Percentiles rank a stretch among this genome's conserved stretches.
These are phyloP conservation scores for Resseliella maxima DNA, from an alignment of 2,888 invertebrate species.

Conservation along the genomic window DNA sequence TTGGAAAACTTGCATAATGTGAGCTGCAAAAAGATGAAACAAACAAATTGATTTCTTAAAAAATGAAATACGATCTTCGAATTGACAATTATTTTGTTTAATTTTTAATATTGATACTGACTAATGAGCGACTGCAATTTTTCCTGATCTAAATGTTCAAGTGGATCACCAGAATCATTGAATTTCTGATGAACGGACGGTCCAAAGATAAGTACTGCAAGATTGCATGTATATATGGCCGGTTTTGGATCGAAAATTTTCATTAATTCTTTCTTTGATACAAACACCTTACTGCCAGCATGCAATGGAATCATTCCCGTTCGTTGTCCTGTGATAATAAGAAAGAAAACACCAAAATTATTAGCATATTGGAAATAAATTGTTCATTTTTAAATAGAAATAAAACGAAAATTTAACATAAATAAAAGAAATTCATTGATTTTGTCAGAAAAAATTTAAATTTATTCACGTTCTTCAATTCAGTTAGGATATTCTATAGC, in stretches of 20 bases:
- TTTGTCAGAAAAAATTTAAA: neutral
- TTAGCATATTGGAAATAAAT: neutral
- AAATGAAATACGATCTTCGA: slow-evolving; percentile 11
- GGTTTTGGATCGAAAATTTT: slow-evolving; percentile 65
- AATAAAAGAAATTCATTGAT: neutral
- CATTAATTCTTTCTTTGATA: slow-evolving; percentile 64
- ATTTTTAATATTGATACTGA: slow-evolving; percentile 60
- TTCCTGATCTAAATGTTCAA: slow-evolving; percentile 61
- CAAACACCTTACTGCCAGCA: slow-evolving; percentile 65
- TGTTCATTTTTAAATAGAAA: no score
- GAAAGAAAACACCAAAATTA: neutral
- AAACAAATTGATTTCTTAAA: neutral
- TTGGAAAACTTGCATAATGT: slow-evolving; percentile 65
- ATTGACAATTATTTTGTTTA: neutral
- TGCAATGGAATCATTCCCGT: slow-evolving; percentile 64
- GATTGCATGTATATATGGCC: slow-evolving; percentile 65
- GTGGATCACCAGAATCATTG: slow-evolving; percentile 1
- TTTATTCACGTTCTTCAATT: no score
- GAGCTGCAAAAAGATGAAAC: slow-evolving; percentile 62
- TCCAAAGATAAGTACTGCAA: slow-evolving; percentile 66
- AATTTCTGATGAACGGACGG: neutral
- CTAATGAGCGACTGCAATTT: slow-evolving; percentile 65
- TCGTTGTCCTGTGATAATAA: neutral
- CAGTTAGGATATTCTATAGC: no score
- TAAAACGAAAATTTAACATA: neutral